Evolutionary conservation across 2,888 invertebrate species (phyloP), one percentile per base, ranked within the genome.

Genomic region (Coenonympha arcania): DNA sequence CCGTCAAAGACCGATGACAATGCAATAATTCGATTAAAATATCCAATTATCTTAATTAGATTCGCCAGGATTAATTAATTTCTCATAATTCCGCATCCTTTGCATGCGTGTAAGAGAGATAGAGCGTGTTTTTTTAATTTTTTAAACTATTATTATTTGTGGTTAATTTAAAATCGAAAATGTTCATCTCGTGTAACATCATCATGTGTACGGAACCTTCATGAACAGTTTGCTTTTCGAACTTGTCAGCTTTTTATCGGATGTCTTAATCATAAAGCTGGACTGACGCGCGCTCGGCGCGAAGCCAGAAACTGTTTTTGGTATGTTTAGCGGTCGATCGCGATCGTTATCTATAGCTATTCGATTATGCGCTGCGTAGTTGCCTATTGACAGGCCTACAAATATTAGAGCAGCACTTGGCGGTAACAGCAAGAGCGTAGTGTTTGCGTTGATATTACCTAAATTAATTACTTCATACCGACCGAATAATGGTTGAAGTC

Each of bases 331-430:
- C 68, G 62, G 64, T 66, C 66, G 64, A 69, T 70, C 64, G 60
- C 52, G 61, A 61, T 63, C 31, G 9, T 16, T 16, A 18, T 41
- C 64, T 62, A 65, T 65, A 65, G 63, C 52, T 55, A 58, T 65
- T 67, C 63, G 63, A 66, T 70, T 64, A 66, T 58, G 56, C 37
- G 37, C 16, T 18, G 40, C 31, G 30, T 36, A 36, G 19, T 9
- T 11, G 11, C 22, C 20, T 8, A 39, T 16, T 42, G 20, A 46
- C 30, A 30, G 16, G 33, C 63, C 57, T 57, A 15, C 69, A 70
- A 70, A 76, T 73, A 71, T 73, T 74, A 64, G 65, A 63, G 47
- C 45, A 65, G 65, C 68, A 68, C 72, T 73, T 61, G 59, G 59
- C 52, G 36, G 37, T 37, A 24, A 47, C 54, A 47, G 52, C 48